These are phyloP conservation scores for Caenorhabditis sp. DNA, from an alignment of 2,888 invertebrate genomes.

Conservation along the genomic window DNA sequence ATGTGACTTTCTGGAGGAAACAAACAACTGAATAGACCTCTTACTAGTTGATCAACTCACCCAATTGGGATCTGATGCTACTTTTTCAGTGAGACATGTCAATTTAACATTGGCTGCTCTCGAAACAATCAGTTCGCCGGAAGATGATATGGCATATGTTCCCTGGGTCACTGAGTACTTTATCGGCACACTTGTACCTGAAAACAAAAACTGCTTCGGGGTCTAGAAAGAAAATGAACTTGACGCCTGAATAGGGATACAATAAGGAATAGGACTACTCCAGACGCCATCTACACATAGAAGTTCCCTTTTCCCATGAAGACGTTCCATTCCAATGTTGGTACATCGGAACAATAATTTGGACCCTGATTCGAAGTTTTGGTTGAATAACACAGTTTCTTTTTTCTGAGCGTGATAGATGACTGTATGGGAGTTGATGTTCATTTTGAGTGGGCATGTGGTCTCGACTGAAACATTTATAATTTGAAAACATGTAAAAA, in stretches of 20 bases:
- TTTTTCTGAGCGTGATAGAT: constrained; percentile 76
- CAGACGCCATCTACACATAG: constrained; percentile 66
- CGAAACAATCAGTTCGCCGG: constrained; percentile 77
- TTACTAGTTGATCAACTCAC: constrained; percentile 62
- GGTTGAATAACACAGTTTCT: constrained; percentile 79
- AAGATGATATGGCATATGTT: constrained; percentile 75
- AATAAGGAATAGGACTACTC: constrained; percentile 68
- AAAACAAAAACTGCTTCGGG: constrained; percentile 44
- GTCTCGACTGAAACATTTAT: constrained; percentile 70
- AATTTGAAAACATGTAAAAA: neutral
- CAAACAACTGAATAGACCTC: constrained; percentile 8
- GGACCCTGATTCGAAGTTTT: constrained; percentile 76
- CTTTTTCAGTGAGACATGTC: constrained; percentile 76
- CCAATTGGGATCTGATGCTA: constrained; percentile 73
- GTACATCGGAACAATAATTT: constrained; percentile 76
- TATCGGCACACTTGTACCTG: constrained; percentile 78
- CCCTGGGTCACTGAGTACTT: constrained; percentile 78
- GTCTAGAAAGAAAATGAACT: too few relatives aligned
- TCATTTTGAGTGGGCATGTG: constrained; percentile 73
- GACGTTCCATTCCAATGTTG: constrained; percentile 71
- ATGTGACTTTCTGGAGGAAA: constrained; percentile 77
- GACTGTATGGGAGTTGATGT: constrained; percentile 68
- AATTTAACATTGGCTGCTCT: constrained; percentile 78
- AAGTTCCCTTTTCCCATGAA: constrained; percentile 66
- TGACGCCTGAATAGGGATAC: constrained; percentile 63